phyloP scores from a whole-genome alignment of 2,113 vertebrate species.

The Myrmecobius fasciatus region DNA sequence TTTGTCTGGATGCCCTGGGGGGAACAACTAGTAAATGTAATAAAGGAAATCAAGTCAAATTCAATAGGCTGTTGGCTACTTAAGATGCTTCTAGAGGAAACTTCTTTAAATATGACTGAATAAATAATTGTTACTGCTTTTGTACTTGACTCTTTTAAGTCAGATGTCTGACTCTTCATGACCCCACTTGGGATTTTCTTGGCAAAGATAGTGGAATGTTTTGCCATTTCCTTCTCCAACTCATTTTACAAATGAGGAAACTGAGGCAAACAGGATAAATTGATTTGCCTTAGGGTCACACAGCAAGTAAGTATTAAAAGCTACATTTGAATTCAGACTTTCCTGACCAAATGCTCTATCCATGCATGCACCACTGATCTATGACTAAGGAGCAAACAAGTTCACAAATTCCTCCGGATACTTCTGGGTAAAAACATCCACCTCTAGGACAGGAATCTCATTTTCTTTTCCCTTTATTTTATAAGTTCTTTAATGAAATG shows the following conservation, averaged over 20 bases:
- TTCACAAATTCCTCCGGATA: background rate
- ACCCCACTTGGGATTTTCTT: background rate
- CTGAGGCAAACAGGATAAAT: background rate
- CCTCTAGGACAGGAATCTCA: constrained; percentile 36
- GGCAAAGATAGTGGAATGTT: background rate
- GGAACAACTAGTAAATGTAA: background rate
- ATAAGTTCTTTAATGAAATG: constrained; percentile 64
- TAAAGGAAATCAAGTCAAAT: background rate
- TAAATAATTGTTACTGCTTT: background rate
- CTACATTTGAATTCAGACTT: background rate
- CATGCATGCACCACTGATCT: background rate
- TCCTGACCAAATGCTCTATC: background rate
- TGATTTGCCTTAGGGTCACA: background rate
- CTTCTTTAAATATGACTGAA: background rate
- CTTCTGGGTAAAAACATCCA: background rate
- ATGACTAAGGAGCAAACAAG: background rate
- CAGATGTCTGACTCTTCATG: background rate
- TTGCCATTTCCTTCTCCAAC: background rate
- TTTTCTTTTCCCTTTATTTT: constrained; percentile 25
- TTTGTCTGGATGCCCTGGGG: background rate
- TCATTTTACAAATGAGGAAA: background rate
- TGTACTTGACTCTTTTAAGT: background rate
- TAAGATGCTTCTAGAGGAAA: background rate
- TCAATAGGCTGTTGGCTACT: background rate
- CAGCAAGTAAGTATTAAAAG: background rate